Evolutionary conservation across 2,888 invertebrate species (phyloP), one percentile per base, ranked within the genome.

Genomic region (Cosmorhoe ocellata): DNA sequence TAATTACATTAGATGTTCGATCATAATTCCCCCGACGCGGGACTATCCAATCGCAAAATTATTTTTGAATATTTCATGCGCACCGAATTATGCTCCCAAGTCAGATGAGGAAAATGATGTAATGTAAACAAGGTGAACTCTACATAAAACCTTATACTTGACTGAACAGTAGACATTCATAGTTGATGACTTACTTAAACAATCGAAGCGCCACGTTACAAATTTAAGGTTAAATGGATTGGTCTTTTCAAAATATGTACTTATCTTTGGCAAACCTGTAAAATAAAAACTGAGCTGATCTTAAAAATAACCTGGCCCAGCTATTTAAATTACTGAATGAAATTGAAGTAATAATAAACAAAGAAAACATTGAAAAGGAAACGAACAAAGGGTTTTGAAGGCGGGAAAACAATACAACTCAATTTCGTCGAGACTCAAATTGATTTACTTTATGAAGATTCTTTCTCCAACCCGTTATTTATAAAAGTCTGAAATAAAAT

Each of bases 1-100:
- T 62, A 59, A 62, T 62, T 51, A 56, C 54, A 58, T 62, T 59
- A 58, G 52, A 44, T 55, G 54, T 56, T 62, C 56, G 56, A 62
- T 62, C 62, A 59, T 54, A 58, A 55, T 49, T 56, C 53, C 56
- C 53, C 13, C 6, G 41, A 33, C 45, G 45, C 43, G 39, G 40
- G 39, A 37, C 51, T 56, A 54, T 49, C 54, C 48, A 53, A 58
- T 58, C 53, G 37, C 54, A 37, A 42, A 51, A 58, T 54, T 51
- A 54, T 53, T 55, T 57, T 55, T 51, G 43, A 57, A 56, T 49
- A 48, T 56, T 46, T 46, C 41, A 48, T 40, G 57, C 41, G 28
- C 42, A 6, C 24, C 34, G 26, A 41, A 50, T 49, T 43, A 33
- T 33, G 30, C 14, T 34, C 39, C 33, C 45, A 10, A 31, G 38